These are phyloP conservation scores for Arctocebus calabarensis DNA, from an alignment of 2,797 vertebrate genomes.

Conservation along the genomic window DNA sequence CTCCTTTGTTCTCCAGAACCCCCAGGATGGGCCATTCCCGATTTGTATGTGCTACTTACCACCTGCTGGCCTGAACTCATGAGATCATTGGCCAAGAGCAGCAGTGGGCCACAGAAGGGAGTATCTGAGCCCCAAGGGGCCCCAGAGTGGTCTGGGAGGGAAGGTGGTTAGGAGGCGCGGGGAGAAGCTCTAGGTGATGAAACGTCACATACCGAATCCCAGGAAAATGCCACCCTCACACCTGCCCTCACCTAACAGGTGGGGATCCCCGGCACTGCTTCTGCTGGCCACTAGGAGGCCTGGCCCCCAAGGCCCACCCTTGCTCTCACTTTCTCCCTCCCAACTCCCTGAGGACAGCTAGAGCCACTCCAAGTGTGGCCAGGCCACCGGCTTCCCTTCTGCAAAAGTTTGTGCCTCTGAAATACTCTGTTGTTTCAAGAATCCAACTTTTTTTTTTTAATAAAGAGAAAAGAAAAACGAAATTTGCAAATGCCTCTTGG, in stretches of 20 bases:
- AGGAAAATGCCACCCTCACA: not conserved
- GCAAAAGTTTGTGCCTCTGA: constrained; percentile 34
- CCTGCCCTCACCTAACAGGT: not conserved
- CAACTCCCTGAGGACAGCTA: not conserved
- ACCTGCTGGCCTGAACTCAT: not conserved
- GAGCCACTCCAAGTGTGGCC: not conserved
- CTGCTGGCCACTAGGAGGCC: not conserved
- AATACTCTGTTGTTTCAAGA: constrained; percentile 42
- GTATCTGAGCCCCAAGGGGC: not conserved
- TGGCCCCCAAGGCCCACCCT: not conserved
- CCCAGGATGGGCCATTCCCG: not conserved
- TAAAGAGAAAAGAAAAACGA: constrained; percentile 64
- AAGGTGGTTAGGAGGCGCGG: accelerated
- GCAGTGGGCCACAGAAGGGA: not conserved
- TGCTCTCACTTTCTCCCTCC: not conserved
- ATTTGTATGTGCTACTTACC: not conserved
- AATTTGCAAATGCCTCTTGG: constrained; percentile 4
- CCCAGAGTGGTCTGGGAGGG: not conserved
- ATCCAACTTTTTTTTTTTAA: constrained; percentile 41
- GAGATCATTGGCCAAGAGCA: not conserved
- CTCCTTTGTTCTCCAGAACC: not conserved
- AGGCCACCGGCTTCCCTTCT: not conserved
- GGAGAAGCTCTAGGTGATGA: not conserved
- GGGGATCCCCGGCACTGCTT: not conserved
- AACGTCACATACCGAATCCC: not conserved